Evolutionary conservation across 2,888 invertebrate species (phyloP), one percentile per base, ranked within the genome.

Genomic region (Sphecodes monilicornis): DNA sequence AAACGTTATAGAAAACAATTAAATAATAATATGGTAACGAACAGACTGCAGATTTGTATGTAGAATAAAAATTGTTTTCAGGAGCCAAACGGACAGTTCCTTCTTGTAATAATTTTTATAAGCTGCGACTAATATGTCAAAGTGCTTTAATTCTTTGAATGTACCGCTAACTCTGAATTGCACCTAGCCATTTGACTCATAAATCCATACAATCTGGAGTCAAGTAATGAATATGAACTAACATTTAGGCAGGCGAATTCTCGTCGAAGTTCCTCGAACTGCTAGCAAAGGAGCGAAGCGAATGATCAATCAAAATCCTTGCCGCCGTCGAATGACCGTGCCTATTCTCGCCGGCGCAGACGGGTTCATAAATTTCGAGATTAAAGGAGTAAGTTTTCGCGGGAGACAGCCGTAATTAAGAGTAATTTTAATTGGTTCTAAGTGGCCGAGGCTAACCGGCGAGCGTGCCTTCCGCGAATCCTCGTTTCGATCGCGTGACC

Each of bases 401-500:
- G 26, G 43, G 1, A 32, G 84, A 75, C 80, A 29, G 36, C 11
- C 36, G 76, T 85, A 82, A 86, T 85, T 85, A 86, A 86, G 78
- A 80, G 85, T 41, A 78, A 85, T 80, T 80, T 84, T 81, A 86
- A 86, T 86, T 81, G 85, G 81, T 41, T 68, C 36, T 85, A 86
- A 86, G 82, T 82, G 85, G 82, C 54, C 85, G 81, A 70, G 57
- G 64, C 50, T 66, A 82, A 60, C 66, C 68, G 50, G 32, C 54
- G 64, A 73, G 69, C 69, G 71, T 43, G 75, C 73, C 86, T 90
- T 90, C 88, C 89, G 87, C 86, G 87, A 89, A 89, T 77, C 78
- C 50, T 82, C 84, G 73, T 86, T 81, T 84, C 87, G 86, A 88
- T 87, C 86, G 87, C 86, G 89, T 86, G 86, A 86, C 66, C 66